These are phyloP conservation scores for human (Homo sapiens) DNA, from an alignment of 2,113 vertebrate species.

Conservation along the genomic window DNA sequence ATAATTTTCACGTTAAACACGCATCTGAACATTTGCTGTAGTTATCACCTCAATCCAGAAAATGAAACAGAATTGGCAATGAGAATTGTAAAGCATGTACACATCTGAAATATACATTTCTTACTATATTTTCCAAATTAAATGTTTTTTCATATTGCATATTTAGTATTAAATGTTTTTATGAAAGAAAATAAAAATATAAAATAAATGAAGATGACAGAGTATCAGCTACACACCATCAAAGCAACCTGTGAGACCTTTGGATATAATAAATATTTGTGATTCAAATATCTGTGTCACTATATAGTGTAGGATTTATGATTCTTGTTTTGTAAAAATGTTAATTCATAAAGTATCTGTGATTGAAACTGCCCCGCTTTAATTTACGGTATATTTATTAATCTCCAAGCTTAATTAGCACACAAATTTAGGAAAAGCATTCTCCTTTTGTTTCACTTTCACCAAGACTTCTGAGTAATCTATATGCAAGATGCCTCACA, in stretches of 20 bases:
- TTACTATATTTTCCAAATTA: background rate
- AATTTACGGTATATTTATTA: background rate
- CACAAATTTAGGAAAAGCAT: background rate
- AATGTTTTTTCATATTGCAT: background rate
- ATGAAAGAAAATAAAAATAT: background rate
- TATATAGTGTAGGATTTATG: background rate
- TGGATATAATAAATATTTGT: background rate
- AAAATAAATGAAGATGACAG: background rate
- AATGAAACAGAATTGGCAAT: background rate
- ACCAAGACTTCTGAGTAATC: slow-evolving; percentile 4
- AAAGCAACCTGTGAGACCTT: background rate
- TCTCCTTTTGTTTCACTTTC: background rate
- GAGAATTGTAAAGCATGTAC: background rate
- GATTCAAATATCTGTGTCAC: background rate
- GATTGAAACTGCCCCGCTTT: background rate
- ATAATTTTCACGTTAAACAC: background rate
- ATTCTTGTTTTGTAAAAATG: background rate
- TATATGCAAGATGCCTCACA: background rate
- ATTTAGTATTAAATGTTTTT: background rate
- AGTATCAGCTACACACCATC: background rate
- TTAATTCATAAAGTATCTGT: background rate
- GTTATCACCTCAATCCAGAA: background rate
- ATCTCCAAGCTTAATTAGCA: background rate
- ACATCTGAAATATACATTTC: background rate
- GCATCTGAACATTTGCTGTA: background rate